Base-by-base conservation (phyloP, 2,797 vertebrate species). In the Notolabrus celidotus region DNA sequence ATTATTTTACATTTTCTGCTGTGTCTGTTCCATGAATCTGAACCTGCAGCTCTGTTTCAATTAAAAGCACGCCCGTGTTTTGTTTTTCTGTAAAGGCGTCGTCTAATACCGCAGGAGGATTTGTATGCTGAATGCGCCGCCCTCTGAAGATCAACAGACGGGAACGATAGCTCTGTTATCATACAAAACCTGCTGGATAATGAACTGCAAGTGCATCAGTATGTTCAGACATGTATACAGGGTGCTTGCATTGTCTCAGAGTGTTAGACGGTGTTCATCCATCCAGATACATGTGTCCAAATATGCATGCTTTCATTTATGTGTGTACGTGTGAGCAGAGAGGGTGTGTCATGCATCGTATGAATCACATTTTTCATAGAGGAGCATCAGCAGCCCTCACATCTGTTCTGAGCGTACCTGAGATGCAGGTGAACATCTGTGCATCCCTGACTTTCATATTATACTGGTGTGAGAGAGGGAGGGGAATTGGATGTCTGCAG, bases 111-210 rank as follows among this genome's bases (percentile, higher is more conserved):
- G 2, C 36, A 4, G 42, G 12, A 36, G 57, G 47, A 65, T 82
- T 63, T 64, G 50, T 70, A 70, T 79, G 56, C 67, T 61, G 62
- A 54, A 55, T 39, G 43, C 43, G 49, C 20, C 39, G 43, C 45
- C 42, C 41, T 67, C 54, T 57, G 58, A 71, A 76, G 71, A 81
- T 70, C 76, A 57, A 72, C 61, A 65, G 66, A 58, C 56, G 34
- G 74, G 59, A 84, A 84, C 45, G 8, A 59, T 49, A 69, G 61
- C 59, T 56, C 31, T n/a, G 63, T 65, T 77, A 75, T 84, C 74
- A 29, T 52, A 27, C 59, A 49, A 33, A 77, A 41, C 60, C 47
- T 67, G 31, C 58, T 64, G 67, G 57, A 68, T 79, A 75, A 77
- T 71, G 53, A 77, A 70, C 54, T 52, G 27, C 56, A 66, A 33